Percentiles rank a stretch among this genome's conserved stretches.
Conservation (phyloP, 2,888 invertebrate genomes). For the Leptinotarsa haldemani region DNA sequence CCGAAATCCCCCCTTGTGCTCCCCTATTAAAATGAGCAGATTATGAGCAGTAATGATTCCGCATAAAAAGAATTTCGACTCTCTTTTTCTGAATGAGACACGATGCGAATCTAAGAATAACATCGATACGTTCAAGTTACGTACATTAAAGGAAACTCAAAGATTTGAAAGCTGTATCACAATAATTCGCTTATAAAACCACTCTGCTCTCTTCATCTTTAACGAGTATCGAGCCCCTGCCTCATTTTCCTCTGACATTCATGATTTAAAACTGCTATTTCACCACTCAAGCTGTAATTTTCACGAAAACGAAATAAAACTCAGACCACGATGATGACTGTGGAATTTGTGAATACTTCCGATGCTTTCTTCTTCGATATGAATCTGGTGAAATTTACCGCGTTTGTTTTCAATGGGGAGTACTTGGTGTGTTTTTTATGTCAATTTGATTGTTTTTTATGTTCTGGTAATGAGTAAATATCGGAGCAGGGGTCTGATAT, state of each 20-base stretch:
- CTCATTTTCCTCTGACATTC: conserved; percentile 44
- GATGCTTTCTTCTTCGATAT: conserved; percentile 4
- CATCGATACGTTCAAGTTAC: background rate
- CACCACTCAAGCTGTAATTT: conserved; percentile 47
- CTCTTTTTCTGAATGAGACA: no score
- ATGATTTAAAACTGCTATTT: conserved; percentile 49
- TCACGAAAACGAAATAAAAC: conserved; percentile 45
- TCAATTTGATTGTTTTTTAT: conserved; percentile 1
- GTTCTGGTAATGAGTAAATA: background rate
- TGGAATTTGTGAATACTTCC: conserved; percentile 20
- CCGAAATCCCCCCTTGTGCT: no score
- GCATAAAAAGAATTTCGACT: no score
- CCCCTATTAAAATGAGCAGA: no score
- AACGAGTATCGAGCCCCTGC: conserved; percentile 37
- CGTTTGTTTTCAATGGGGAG: conserved; percentile 4
- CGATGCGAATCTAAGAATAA: no score
- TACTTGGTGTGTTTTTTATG: background rate
- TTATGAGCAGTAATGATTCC: no score
- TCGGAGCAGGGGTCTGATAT: no score
- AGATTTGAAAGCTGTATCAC: conserved; percentile 15
- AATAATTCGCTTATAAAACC: conserved; percentile 25
- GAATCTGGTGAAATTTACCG: conserved; percentile 2
- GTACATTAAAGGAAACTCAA: background rate
- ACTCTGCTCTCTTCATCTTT: background rate
- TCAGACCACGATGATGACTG: conserved; percentile 34